Base-by-base conservation (phyloP, 1,140 invertebrate species). In the Pachypsylla venusta region DNA sequence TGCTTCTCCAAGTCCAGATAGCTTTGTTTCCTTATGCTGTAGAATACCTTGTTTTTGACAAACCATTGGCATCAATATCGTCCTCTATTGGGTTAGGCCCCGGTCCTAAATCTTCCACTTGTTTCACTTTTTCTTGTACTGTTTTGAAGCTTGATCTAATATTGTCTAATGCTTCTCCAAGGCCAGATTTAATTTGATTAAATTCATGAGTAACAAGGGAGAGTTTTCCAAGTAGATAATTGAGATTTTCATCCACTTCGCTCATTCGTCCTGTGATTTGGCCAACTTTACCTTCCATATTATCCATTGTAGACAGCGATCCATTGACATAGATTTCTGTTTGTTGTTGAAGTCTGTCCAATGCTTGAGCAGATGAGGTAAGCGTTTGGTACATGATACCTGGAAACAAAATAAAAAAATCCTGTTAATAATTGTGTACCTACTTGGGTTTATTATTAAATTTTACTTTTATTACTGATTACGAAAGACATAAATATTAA, bases 151-250 rank as follows among this genome's bases (percentile, higher is more conserved):
- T 83, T 13, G 74, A 75, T 62, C 82, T 81, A 12, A 87, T 80
- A 60, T 84, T 81, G 56, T 85, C 83, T 12, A 89, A 67, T 0
- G 84, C 82, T 1, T 79, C 75, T 0, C 81, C 81, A 0, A 89
- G 72, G 0, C 83, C 85, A 5, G 73, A 76, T 67, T 89, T 90
- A 39, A 92, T 89, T 67, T 82, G 80, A 65, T 84, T 84, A 70
- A 93, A 93, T 70, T 93, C 89, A 63, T 87, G 84, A 1, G 87
- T 87, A 10, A 91, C 84, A 0, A 92, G 70, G 0, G 83, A 84
- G 25, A 93, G 69, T 57, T 84, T 75, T 2, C 89, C 89, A 54
- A 93, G 70, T 25, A 91, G 73, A 67, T 83, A 91, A 70, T 93
- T 93, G 25, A 93, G 74, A 68, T 92, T 90, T 56, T 83, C 79